Conservation (phyloP, 1,140 invertebrate genomes). For the Camponotus pennsylvanicus region DNA sequence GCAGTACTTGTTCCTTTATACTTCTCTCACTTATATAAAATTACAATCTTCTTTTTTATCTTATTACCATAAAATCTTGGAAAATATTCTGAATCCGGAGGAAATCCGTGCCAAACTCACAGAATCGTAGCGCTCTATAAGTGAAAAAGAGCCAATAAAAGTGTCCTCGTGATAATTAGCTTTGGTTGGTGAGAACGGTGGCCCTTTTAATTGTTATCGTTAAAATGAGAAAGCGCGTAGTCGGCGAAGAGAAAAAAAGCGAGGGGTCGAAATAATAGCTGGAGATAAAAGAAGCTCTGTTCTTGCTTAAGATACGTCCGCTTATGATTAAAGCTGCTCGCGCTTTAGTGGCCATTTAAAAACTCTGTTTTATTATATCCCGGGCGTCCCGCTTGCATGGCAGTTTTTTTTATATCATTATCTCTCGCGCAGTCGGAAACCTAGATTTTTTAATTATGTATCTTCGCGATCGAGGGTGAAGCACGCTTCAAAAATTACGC, state of each 20-base stretch:
- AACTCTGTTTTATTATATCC: conserved; percentile 77
- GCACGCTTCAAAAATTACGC: conserved; percentile 1
- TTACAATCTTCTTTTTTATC: not conserved
- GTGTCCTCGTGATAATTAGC: conserved; percentile 80
- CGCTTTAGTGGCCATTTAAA: conserved; percentile 78
- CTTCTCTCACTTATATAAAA: not conserved
- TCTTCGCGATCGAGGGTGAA: conserved; percentile 4
- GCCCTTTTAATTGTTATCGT: conserved; percentile 82
- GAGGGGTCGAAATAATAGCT: conserved; percentile 77
- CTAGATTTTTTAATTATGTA: conserved; percentile 60
- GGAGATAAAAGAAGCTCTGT: conserved; percentile 78
- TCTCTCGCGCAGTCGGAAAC: conserved; percentile 45
- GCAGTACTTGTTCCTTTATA: not conserved
- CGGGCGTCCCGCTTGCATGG: conserved; percentile 60
- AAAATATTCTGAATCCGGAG: not conserved
- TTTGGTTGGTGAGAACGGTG: conserved; percentile 63
- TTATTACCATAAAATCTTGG: not conserved
- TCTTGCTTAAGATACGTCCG: conserved; percentile 78
- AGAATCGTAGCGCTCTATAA: conserved; percentile 14
- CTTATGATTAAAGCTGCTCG: conserved; percentile 79
- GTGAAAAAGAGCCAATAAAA: conserved; percentile 76
- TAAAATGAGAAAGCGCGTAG: conserved; percentile 74
- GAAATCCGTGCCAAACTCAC: conserved; percentile 41
- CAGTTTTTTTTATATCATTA: conserved; percentile 74
- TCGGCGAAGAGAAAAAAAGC: conserved; percentile 59